phyloP scores from a whole-genome alignment of 2,888 invertebrate genomes.

The Rhyacophila evoluta region DNA sequence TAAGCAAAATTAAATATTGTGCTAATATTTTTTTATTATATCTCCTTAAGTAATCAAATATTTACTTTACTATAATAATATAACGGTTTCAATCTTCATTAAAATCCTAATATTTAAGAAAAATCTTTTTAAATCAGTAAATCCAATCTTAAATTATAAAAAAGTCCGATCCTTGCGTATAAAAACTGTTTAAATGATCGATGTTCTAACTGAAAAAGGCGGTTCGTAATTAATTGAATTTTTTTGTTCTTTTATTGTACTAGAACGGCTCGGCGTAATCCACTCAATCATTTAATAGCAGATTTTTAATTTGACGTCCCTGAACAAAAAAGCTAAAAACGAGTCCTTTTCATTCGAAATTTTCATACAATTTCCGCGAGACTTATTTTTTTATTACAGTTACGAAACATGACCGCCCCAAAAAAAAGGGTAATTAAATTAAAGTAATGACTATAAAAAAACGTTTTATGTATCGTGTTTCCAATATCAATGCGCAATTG shows the following conservation, averaged over 20 bases:
- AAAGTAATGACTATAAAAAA: not conserved
- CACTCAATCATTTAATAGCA: conserved; percentile 19
- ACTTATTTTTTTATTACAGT: conserved; percentile 17
- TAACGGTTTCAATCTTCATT: too few species aligned
- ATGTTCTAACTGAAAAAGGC: conserved; percentile 13
- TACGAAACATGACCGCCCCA: not conserved
- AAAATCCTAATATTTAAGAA: too few species aligned
- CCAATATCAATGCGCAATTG: not conserved
- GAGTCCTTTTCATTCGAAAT: not conserved
- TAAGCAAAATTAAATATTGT: too few species aligned
- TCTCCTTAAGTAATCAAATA: too few species aligned
- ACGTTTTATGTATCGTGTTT: not conserved
- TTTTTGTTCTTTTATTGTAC: conserved; percentile 20
- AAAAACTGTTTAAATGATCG: conserved; percentile 5
- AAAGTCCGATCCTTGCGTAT: not conserved
- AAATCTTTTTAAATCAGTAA: not conserved
- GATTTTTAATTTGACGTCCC: conserved; percentile 18
- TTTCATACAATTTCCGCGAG: not conserved
- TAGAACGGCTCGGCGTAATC: not conserved
- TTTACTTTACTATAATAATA: too few species aligned
- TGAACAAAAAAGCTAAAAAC: not conserved
- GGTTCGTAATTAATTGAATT: conserved; percentile 1
- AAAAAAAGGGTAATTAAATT: not conserved
- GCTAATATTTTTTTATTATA: too few species aligned
- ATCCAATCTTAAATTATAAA: not conserved